Conservation (phyloP, 2,113 vertebrate genomes). For the Marmota monax region DNA sequence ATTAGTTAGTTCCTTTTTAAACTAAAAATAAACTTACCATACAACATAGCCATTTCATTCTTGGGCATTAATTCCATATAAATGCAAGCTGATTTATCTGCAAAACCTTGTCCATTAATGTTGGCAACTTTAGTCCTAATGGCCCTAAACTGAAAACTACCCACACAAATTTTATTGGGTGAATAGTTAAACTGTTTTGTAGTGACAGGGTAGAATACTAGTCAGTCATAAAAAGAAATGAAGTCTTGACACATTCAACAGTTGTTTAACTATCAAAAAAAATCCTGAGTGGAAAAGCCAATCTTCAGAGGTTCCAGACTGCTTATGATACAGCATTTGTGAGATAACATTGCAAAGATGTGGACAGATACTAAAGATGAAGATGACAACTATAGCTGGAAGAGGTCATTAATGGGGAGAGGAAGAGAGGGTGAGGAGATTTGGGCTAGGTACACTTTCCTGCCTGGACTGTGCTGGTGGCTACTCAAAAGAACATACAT, state of each 20-base stretch:
- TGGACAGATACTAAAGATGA: too few species aligned
- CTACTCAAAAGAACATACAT: accelerated
- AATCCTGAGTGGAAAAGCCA: not conserved
- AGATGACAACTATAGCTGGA: not conserved
- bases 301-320: not conserved
- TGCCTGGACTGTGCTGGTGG: too few species aligned
- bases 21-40: too few species aligned
- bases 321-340: not conserved
- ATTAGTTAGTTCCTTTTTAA: too few species aligned
- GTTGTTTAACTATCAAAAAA: not conserved
- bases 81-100: not conserved
- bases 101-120: not conserved
- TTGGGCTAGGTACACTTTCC: not conserved
- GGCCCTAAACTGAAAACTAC: not conserved
- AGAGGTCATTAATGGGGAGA: too few species aligned
- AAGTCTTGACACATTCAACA: too few species aligned
- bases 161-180: not conserved
- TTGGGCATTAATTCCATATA: not conserved
- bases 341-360: not conserved
- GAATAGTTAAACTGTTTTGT: not conserved
- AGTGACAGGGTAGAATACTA: not conserved
- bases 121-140: not conserved
- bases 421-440: too few species aligned
- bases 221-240: not conserved
- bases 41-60: too few species aligned